A percentile compares a stretch with the other conserved stretches of the same genome.
phyloP scores from a whole-genome alignment of 2,113 vertebrate genomes.

The Passer domesticus region DNA sequence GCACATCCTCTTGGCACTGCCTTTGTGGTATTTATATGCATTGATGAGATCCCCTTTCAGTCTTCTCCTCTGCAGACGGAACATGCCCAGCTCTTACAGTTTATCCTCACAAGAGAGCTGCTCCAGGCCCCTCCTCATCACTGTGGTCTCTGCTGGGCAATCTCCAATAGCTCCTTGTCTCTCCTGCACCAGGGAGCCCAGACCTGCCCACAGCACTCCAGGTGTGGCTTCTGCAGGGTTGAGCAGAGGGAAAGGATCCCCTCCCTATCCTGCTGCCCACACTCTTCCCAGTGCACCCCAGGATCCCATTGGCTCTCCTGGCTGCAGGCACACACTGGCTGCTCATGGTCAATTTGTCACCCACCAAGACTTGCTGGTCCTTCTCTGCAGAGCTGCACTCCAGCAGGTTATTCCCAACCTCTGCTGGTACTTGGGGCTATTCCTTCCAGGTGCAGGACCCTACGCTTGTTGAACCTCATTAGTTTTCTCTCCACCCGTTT shows the following conservation, averaged over 20 bases:
- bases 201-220: not conserved
- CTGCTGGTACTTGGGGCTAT: not conserved
- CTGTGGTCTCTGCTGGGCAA: not conserved
- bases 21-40: not conserved
- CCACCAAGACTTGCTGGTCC: not conserved
- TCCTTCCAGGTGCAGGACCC: not conserved
- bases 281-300: not conserved
- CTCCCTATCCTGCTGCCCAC: not conserved
- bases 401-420: accelerated
- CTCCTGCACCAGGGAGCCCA: not conserved
- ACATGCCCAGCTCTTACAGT: accelerated
- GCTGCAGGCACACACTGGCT: not conserved
- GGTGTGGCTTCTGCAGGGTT: not conserved
- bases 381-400: not conserved
- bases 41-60: not conserved
- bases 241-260: not conserved
- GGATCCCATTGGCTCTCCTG: not conserved
- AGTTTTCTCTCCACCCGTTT: not conserved
- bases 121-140: not conserved
- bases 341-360: not conserved
- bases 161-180: not conserved
- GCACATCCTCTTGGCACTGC: not conserved
- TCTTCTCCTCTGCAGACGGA: not conserved
- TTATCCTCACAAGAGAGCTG: not conserved
- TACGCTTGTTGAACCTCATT: not conserved